Percentiles rank a stretch among this genome's conserved stretches.
These are phyloP conservation scores for Pachypeltis micranthus DNA, from an alignment of 1,140 invertebrate genomes.

Conservation along the genomic window DNA sequence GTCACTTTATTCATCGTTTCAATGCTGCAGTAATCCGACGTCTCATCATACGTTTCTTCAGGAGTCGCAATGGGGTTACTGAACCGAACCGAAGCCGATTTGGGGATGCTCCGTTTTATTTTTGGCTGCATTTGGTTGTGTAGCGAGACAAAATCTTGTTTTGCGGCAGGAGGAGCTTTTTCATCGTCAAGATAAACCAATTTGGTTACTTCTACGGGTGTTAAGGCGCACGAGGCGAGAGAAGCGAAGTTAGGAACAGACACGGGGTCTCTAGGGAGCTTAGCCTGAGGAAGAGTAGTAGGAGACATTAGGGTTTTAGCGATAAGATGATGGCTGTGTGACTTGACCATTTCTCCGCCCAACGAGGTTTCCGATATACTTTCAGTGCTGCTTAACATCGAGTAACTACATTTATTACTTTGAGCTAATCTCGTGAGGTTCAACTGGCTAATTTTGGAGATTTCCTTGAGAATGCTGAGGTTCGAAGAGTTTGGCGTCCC, in stretches of 20 bases:
- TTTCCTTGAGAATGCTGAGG: slow-evolving; percentile 51
- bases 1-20: slow-evolving; percentile 47
- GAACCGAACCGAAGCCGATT: slow-evolving; percentile 49
- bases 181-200: slow-evolving; percentile 56
- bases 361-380: slow-evolving; percentile 26
- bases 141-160: slow-evolving; percentile 27
- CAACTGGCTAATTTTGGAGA: slow-evolving; percentile 58
- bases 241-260: slow-evolving; percentile 58
- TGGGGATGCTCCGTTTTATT: slow-evolving; percentile 36
- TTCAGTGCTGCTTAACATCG: slow-evolving; percentile 42
- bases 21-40: slow-evolving; percentile 64
- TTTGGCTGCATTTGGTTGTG: slow-evolving; percentile 31
- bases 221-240: slow-evolving; percentile 38
- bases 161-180: slow-evolving; percentile 31
- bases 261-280: slow-evolving; percentile 53
- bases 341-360: slow-evolving; percentile 42
- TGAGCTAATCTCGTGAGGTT: slow-evolving; percentile 54
- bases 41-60: slow-evolving; percentile 50
- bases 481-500: slow-evolving; percentile 26
- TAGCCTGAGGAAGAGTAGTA: slow-evolving; percentile 12
- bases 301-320: slow-evolving; percentile 29
- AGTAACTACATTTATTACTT: slow-evolving; percentile 51
- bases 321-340: slow-evolving; percentile 47
- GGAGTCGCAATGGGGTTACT: slow-evolving; percentile 40
- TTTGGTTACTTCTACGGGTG: slow-evolving; percentile 53